Evolutionary conservation across 1,140 invertebrate genomes (phyloP).

Genomic region (Hirudo medicinalis): DNA sequence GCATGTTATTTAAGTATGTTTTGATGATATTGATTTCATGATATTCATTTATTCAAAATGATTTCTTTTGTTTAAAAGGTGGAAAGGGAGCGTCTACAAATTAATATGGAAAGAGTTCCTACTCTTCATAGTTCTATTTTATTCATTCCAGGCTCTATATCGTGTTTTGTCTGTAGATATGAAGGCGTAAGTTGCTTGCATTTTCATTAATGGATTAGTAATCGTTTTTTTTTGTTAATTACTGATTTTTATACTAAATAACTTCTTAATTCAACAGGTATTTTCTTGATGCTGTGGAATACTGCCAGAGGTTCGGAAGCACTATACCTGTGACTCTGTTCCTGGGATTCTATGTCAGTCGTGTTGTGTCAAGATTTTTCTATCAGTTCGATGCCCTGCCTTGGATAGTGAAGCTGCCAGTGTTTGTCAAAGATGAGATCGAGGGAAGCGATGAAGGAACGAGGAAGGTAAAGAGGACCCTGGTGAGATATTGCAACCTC

Average conservation of each 20-base stretch:
- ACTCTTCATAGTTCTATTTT: constrained; percentile 11
- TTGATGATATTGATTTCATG: not conserved
- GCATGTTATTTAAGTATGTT: not conserved
- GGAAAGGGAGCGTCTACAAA: constrained; percentile 17
- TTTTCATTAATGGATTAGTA: not conserved
- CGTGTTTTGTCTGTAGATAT: not conserved
- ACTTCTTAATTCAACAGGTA: constrained; percentile 16
- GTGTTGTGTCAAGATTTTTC: not conserved
- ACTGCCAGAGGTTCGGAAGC: constrained; percentile 15
- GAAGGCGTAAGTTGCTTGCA: not conserved
- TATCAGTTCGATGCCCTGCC: constrained; percentile 45
- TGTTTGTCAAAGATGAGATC: constrained; percentile 65
- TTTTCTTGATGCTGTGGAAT: constrained; percentile 2
- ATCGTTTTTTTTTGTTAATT: not conserved
- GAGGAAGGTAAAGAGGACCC: constrained; percentile 64
- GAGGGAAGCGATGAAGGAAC: constrained; percentile 65
- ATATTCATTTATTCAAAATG: not conserved
- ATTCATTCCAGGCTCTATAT: constrained; percentile 9
- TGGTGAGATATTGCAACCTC: constrained; percentile 71
- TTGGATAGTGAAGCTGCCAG: constrained; percentile 74
- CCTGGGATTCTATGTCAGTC: constrained; percentile 14
- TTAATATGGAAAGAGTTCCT: constrained; percentile 19
- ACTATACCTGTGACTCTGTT: constrained; percentile 16
- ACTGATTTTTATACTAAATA: not conserved
- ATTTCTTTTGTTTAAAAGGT: constrained; percentile 49